phyloP scores from a whole-genome alignment of 2,797 vertebrate species.

The Macropus fuliginosus region DNA sequence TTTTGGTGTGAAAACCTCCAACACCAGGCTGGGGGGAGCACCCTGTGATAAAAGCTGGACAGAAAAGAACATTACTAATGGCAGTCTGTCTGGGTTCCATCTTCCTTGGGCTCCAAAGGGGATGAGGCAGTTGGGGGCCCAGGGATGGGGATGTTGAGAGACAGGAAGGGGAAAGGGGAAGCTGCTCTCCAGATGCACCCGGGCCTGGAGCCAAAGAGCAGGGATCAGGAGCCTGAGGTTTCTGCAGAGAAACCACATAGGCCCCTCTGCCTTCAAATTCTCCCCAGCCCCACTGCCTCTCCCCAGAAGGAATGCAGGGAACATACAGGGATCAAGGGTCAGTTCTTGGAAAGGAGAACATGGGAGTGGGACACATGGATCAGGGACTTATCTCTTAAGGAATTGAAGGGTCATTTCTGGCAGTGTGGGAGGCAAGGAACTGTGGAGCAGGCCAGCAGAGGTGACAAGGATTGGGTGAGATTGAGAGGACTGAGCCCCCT shows the following conservation, averaged over 20 bases:
- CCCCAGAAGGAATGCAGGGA: not conserved
- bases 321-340: not conserved
- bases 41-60: not conserved
- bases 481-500: not conserved
- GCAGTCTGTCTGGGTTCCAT: not conserved
- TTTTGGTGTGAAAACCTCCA: not conserved
- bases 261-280: not conserved
- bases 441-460: not conserved
- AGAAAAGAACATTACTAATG: not conserved
- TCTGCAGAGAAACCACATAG: not conserved
- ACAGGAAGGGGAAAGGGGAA: constrained; percentile 19
- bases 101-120: not conserved
- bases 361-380: not conserved
- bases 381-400: not conserved
- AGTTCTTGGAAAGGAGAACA: not conserved
- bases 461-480: not conserved
- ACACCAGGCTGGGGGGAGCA: not conserved
- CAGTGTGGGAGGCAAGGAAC: not conserved
- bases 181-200: constrained; percentile 49
- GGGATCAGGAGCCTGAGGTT: not conserved
- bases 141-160: constrained; percentile 28
- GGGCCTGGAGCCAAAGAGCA: constrained; percentile 46
- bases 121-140: not conserved
- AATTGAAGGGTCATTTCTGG: not conserved
- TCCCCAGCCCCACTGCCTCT: not conserved